Evolutionary conservation across 2,797 vertebrate genomes (phyloP).

Genomic region (Molossus alvarezi): DNA sequence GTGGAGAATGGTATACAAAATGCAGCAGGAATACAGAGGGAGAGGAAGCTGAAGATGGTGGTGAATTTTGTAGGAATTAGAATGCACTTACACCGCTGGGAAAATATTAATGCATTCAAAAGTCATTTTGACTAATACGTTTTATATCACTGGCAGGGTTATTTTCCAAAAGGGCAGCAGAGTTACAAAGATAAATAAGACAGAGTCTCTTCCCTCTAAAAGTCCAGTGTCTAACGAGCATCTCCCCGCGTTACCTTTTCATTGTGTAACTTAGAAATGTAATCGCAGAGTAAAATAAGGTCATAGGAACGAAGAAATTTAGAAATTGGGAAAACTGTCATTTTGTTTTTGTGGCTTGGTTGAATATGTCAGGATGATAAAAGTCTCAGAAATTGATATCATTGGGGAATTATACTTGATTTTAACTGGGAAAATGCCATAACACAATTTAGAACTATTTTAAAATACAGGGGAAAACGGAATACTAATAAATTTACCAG

Average conservation of each 20-base stretch:
- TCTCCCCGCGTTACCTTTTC: conserved; percentile 38
- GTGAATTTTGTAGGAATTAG: background rate
- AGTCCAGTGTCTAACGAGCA: conserved; percentile 48
- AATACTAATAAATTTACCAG: conserved; percentile 26
- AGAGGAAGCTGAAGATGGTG: background rate
- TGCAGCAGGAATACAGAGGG: background rate
- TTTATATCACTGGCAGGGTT: background rate
- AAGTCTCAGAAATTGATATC: conserved; percentile 37
- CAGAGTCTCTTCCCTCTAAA: background rate
- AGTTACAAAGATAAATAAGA: conserved; percentile 59
- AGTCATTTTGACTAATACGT: conserved; percentile 30
- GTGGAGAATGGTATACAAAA: background rate
- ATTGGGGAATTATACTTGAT: conserved; percentile 31
- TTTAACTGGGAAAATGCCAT: background rate
- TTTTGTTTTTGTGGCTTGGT: background rate
- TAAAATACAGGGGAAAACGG: background rate
- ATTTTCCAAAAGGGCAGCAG: conserved; percentile 24
- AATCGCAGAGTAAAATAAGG: conserved; percentile 58
- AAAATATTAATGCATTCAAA: conserved; percentile 22
- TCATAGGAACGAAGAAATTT: conserved; percentile 23
- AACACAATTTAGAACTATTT: conserved; percentile 46
- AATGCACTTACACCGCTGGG: background rate
- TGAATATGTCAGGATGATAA: conserved; percentile 38
- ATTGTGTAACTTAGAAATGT: conserved; percentile 58
- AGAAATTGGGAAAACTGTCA: background rate